A percentile compares a stretch with the other conserved stretches of the same genome.
phyloP scores from a whole-genome alignment of 2,797 vertebrate genomes.

The Pantherophis alleghaniensis region DNA sequence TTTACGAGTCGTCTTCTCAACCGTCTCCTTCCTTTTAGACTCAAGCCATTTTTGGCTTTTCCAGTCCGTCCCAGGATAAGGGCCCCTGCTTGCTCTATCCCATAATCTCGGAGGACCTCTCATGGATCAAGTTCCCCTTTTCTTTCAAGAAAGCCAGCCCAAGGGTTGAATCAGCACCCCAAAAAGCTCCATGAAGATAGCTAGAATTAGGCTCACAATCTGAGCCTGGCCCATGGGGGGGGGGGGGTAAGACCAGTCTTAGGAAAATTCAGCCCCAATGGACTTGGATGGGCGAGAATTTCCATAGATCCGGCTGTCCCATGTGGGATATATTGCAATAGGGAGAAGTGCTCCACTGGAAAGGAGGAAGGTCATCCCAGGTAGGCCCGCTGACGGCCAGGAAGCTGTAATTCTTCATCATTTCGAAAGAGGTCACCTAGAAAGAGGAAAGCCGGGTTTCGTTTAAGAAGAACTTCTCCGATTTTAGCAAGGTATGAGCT shows the following conservation, averaged over 20 bases:
- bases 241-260: fast-evolving
- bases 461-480: background rate
- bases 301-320: constrained; percentile 93
- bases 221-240: constrained; percentile 8
- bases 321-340: constrained; percentile 81
- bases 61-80: background rate
- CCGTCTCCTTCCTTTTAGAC: background rate
- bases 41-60: background rate
- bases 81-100: background rate
- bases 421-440: constrained; percentile 82
- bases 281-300: constrained; percentile 81
- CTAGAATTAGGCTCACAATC: background rate
- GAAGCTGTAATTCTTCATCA: constrained; percentile 78
- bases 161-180: background rate
- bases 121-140: background rate
- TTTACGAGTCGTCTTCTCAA: too few species aligned
- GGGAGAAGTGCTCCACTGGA: constrained; percentile 90
- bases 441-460: fast-evolving
- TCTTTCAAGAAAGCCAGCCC: background rate
- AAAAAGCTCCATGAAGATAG: background rate
- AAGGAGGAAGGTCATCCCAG: constrained; percentile 87
- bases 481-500: background rate
- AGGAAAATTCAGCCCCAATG: constrained; percentile 76
- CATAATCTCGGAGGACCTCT: too few species aligned
- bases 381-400: constrained; percentile 85